Percentiles rank a stretch among this genome's conserved stretches.
Conservation (phyloP, 2,797 vertebrate species). For the Mormyrops attenuatus region DNA sequence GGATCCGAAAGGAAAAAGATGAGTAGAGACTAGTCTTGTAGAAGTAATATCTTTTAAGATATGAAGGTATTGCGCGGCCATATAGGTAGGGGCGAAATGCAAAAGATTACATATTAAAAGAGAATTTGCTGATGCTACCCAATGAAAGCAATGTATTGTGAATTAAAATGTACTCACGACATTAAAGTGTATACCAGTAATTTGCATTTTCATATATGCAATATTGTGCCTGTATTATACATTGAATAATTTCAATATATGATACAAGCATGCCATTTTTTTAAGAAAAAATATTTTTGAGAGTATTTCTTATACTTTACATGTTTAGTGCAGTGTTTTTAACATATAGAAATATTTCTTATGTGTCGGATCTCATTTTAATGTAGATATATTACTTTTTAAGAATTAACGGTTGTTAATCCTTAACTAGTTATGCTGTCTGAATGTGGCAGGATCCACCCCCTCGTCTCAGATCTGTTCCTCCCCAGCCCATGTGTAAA, state of each 20-base stretch:
- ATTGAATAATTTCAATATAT: slow-evolving; percentile 3
- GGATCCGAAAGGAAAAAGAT: neutral
- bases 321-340: slow-evolving; percentile 4
- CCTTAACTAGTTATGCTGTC: neutral
- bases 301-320: neutral
- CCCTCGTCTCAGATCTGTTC: neutral
- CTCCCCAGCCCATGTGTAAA: neutral
- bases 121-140: neutral
- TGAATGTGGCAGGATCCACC: neutral
- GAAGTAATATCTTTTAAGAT: slow-evolving; percentile 9
- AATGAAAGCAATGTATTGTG: neutral
- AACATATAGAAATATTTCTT: slow-evolving; percentile 1
- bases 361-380: neutral
- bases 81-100: neutral
- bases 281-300: neutral
- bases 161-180: neutral
- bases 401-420: neutral
- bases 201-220: neutral
- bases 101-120: neutral
- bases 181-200: neutral
- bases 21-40: neutral
- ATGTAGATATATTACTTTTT: neutral
- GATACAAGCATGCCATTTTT: slow-evolving; percentile 5
- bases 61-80: neutral
- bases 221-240: slow-evolving; percentile 10